phyloP scores from a whole-genome alignment of 2,888 invertebrate genomes.

The Apodemia zela region DNA sequence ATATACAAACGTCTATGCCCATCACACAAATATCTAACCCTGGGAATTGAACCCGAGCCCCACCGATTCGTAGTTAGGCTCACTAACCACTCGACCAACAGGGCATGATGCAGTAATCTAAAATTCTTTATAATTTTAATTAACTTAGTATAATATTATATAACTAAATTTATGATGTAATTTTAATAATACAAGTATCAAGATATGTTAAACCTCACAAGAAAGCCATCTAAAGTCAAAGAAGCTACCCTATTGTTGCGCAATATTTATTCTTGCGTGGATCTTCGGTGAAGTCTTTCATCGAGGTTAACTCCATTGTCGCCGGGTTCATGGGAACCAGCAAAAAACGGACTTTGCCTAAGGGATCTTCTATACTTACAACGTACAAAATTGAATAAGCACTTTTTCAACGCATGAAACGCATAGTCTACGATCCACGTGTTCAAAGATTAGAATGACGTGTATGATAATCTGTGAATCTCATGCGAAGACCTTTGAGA shows the following conservation, averaged over 20 bases:
- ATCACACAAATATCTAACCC: too few relatives aligned
- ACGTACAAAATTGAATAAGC: slow-evolving; percentile 72
- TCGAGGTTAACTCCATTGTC: slow-evolving; percentile 73
- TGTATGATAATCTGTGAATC: slow-evolving; percentile 55
- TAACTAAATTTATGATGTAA: too few relatives aligned
- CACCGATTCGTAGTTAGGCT: too few relatives aligned
- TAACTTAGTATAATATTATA: too few relatives aligned
- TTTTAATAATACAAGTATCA: slow-evolving; percentile 43
- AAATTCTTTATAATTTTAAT: too few relatives aligned
- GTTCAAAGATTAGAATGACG: slow-evolving; percentile 61
- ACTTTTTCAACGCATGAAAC: slow-evolving; percentile 63
- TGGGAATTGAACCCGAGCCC: too few relatives aligned
- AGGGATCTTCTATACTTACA: slow-evolving; percentile 49
- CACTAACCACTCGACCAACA: too few relatives aligned
- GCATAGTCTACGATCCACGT: slow-evolving; percentile 57
- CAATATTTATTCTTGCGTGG: slow-evolving; percentile 78
- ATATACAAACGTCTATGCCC: too few relatives aligned
- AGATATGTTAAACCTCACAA: slow-evolving; percentile 36
- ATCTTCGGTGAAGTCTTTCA: slow-evolving; percentile 65
- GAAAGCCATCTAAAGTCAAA: slow-evolving; percentile 63
- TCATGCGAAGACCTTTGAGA: slow-evolving; percentile 44
- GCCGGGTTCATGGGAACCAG: slow-evolving; percentile 75
- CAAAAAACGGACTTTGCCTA: slow-evolving; percentile 72
- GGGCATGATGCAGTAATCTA: too few relatives aligned
- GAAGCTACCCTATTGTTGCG: slow-evolving; percentile 74